A percentile compares a stretch with the other conserved stretches of the same genome.
phyloP scores from a whole-genome alignment of 2,797 vertebrate species.

The Ctenochaetus hawaiiensis region DNA sequence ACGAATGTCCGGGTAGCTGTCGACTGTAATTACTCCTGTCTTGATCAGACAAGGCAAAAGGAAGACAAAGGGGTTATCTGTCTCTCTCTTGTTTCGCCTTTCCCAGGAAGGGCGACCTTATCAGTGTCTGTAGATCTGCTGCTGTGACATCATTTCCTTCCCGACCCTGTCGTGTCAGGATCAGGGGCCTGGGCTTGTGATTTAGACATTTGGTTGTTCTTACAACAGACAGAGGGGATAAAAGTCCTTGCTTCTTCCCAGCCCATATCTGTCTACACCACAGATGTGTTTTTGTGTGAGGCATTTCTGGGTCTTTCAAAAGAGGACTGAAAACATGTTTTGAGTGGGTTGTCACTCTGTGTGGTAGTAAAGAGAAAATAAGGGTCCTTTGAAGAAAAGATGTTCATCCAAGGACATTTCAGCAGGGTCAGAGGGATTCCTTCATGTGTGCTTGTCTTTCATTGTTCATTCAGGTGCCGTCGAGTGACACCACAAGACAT shows the following conservation, averaged over 20 bases:
- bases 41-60: slow-evolving; percentile 64
- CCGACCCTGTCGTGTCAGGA: slow-evolving; percentile 48
- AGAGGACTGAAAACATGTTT: slow-evolving; percentile 56
- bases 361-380: slow-evolving; percentile 36
- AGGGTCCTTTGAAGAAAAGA: slow-evolving; percentile 35
- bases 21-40: slow-evolving; percentile 37
- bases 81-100: slow-evolving; percentile 45
- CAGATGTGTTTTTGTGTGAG: slow-evolving; percentile 56
- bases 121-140: slow-evolving; percentile 75
- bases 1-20: slow-evolving; percentile 36
- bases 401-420: slow-evolving; percentile 60
- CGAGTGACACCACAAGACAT: slow-evolving; percentile 30
- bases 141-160: slow-evolving; percentile 81
- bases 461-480: slow-evolving; percentile 42
- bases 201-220: slow-evolving; percentile 56
- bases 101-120: slow-evolving; percentile 66
- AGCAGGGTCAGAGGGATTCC: slow-evolving; percentile 27
- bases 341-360: slow-evolving; percentile 54
- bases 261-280: slow-evolving; percentile 59
- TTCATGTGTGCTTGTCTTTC: slow-evolving; percentile 16
- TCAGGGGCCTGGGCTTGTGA: slow-evolving; percentile 29
- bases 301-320: slow-evolving; percentile 35
- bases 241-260: slow-evolving; percentile 22
- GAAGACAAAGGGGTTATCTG: slow-evolving; percentile 66
- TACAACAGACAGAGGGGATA: slow-evolving; percentile 55